Evolutionary conservation across 2,113 vertebrate species (phyloP).

Genomic region (Anthoscopus minutus): DNA sequence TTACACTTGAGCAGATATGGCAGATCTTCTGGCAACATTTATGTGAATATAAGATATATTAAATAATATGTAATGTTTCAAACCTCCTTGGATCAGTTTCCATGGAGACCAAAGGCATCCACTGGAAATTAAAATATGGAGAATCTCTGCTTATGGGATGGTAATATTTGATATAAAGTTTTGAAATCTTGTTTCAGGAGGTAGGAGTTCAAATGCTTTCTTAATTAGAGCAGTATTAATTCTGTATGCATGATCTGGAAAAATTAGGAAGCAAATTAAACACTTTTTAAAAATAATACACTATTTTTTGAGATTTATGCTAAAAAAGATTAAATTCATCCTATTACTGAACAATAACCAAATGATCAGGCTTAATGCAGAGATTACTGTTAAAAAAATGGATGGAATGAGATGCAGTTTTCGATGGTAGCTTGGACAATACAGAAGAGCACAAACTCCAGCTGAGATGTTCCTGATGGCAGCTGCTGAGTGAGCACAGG

Average conservation of each 20-base stretch:
- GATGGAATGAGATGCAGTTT: neutral
- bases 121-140: slow-evolving; percentile 59
- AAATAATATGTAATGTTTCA: slow-evolving; percentile 68
- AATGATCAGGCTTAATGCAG: neutral
- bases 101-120: slow-evolving; percentile 54
- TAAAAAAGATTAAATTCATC: neutral
- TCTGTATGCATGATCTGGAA: neutral
- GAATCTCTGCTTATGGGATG: neutral
- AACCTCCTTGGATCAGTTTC: slow-evolving; percentile 63
- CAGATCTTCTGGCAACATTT: slow-evolving; percentile 67
- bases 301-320: neutral
- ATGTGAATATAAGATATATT: slow-evolving; percentile 64
- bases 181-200: neutral
- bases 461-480: accelerated
- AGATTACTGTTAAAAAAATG: neutral
- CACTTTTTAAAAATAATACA: neutral
- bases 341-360: neutral
- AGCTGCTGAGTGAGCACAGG: neutral
- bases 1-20: slow-evolving; percentile 61
- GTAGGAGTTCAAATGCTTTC: neutral
- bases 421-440: neutral
- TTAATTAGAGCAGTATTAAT: slow-evolving; percentile 17
- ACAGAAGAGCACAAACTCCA: neutral
- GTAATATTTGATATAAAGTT: neutral
- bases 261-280: neutral